A percentile compares a stretch with the other conserved stretches of the same genome.
Conservation (phyloP, 2,888 invertebrate species). For the Pristionchus entomophagus region DNA sequence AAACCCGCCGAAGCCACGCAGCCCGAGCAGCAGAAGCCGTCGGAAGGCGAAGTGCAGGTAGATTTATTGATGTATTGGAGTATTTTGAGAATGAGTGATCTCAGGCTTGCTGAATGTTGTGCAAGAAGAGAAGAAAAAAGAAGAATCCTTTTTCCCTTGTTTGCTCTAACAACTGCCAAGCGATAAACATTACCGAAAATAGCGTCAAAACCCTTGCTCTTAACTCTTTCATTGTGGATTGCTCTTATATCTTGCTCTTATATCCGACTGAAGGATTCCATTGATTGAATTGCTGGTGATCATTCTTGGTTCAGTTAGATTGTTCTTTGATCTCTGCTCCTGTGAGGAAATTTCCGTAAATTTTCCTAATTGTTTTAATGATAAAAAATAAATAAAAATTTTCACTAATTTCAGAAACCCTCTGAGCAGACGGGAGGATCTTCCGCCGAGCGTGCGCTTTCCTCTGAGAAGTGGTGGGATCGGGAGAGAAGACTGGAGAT, state of each 20-base stretch:
- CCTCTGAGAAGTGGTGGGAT: neutral
- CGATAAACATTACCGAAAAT: conserved; percentile 22
- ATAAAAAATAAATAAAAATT: too few species aligned
- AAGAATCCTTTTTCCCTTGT: neutral
- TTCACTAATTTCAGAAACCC: neutral
- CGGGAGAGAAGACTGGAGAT: neutral
- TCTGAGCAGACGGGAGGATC: neutral
- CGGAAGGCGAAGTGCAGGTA: conserved; percentile 6
- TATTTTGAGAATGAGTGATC: neutral
- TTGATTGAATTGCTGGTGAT: too few species aligned
- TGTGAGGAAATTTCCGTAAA: too few species aligned
- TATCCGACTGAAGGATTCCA: too few species aligned
- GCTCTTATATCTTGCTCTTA: too few species aligned
- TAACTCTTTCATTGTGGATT: too few species aligned
- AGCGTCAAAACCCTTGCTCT: too few species aligned
- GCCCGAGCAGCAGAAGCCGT: neutral
- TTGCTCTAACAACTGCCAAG: neutral
- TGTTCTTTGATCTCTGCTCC: neutral
- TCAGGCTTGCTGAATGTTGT: neutral
- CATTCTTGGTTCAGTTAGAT: neutral
- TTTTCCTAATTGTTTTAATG: neutral
- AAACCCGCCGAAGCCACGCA: conserved; percentile 9
- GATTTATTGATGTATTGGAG: neutral
- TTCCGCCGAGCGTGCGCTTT: neutral
- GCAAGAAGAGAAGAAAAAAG: neutral